Evolutionary conservation across 2,113 vertebrate genomes (phyloP).

Genomic region (Psammodynastes pulverulentus): DNA sequence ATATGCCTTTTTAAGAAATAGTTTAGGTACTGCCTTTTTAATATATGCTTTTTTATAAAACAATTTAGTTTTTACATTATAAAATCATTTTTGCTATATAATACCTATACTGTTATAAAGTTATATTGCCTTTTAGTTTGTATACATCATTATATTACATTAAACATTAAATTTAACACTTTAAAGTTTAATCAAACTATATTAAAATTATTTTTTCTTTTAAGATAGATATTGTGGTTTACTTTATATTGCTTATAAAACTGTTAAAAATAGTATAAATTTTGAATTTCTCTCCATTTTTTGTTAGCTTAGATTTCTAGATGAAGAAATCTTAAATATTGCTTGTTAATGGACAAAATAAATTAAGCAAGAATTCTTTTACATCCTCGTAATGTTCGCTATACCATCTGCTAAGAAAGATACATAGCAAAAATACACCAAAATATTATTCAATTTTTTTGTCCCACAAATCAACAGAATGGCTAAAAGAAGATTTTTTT

Average conservation of each 20-base stretch:
- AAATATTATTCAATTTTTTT: not conserved
- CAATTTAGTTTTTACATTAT: not conserved
- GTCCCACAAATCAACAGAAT: not conserved
- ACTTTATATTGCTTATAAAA: constrained; percentile 19
- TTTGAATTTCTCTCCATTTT: not conserved
- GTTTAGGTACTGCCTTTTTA: not conserved
- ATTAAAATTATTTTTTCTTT: not conserved
- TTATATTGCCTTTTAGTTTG: not conserved
- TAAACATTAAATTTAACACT: not conserved
- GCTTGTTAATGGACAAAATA: not conserved
- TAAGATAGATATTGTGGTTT: not conserved
- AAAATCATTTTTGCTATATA: not conserved
- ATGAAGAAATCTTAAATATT: not conserved
- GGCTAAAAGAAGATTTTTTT: not conserved
- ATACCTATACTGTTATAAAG: not conserved
- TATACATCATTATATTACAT: not conserved
- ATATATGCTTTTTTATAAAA: not conserved
- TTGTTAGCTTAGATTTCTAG: not conserved
- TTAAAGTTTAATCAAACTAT: not conserved
- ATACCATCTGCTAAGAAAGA: not conserved
- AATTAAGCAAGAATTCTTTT: not conserved
- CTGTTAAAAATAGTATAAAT: not conserved
- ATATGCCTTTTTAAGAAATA: not conserved
- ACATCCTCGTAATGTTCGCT: not conserved
- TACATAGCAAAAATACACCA: not conserved